A percentile compares a stretch with the other conserved stretches of the same genome.
phyloP scores from a whole-genome alignment of 2,113 vertebrate genomes.

The Perccottus glenii region DNA sequence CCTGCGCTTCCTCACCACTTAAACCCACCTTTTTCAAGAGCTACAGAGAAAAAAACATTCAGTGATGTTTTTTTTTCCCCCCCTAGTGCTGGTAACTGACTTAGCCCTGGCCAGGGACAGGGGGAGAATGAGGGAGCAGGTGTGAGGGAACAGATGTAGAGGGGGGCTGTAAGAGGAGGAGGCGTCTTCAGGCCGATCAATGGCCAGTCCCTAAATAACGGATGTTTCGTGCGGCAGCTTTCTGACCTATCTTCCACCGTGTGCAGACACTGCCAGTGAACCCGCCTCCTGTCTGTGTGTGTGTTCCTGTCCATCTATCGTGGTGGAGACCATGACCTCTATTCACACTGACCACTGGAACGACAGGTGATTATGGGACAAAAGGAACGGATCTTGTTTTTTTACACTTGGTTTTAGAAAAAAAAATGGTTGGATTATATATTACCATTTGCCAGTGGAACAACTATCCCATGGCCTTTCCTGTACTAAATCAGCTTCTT shows the following conservation, averaged over 20 bases:
- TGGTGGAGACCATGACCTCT: neutral
- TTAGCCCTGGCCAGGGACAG: conserved; percentile 10
- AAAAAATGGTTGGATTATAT: no score
- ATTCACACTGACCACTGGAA: neutral
- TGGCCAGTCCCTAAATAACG: conserved; percentile 69
- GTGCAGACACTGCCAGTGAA: conserved; percentile 70
- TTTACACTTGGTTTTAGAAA: no score
- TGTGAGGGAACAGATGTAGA: conserved; percentile 26
- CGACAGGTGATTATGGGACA: neutral
- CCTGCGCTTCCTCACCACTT: conserved; percentile 15
- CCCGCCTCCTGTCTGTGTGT: conserved; percentile 63
- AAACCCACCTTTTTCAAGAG: conserved; percentile 17
- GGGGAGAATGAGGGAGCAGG: conserved; percentile 32
- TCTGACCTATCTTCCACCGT: conserved; percentile 55
- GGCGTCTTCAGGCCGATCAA: conserved; percentile 56
- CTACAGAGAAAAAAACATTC: conserved; percentile 9
- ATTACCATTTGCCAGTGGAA: no score
- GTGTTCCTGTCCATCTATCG: neutral
- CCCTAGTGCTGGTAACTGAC: conserved; percentile 35
- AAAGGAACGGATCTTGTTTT: no score
- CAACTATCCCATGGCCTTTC: no score
- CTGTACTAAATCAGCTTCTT: no score
- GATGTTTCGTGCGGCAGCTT: conserved; percentile 70
- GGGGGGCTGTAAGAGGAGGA: conserved; percentile 17
- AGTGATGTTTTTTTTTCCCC: conserved; percentile 22